Base-by-base conservation (phyloP, 2,797 vertebrate species). In the Clarias fuscus region DNA sequence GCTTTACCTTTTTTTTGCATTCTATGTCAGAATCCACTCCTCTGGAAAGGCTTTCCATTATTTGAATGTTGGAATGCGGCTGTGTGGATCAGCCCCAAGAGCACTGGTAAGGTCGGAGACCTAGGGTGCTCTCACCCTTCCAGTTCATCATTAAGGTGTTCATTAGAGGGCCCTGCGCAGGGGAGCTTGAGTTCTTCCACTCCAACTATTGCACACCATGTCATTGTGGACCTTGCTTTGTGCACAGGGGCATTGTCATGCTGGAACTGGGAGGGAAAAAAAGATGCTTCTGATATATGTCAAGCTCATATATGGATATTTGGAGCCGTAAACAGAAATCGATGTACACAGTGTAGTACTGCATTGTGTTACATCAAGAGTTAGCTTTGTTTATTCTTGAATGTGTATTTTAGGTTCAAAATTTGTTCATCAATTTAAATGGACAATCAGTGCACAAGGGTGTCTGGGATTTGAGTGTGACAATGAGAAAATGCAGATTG, bases 401-500 rank as follows among this genome's bases (percentile, higher is more conserved):
- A 56, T 17, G 6, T 75, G 72, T 27, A 27, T 6, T 76, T 10
- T 53, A 56, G 56, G 73, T 76, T 56, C 7, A 56, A 27, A 20
- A n/a, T 48, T 15, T 48, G 11, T 48, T 58, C 71, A 73, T 24
- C n/a, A 15, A 30, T 76, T 30, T 58, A n/a, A n/a, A 76, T 30
- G 27, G 5, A 53, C 14, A 4, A 43, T 43, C 43, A 17, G 20
- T 43, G 33, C 18, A 40, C 11, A 73, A 7, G 4, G 37, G 40
- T 73, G 22, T 48, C 22, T 73, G 72, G 8, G 43, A 53, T 75
- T 75, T 75, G 43, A 6, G 13, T 53, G 24, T 75, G 72, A 53
- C 72, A 73, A 11, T 15, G 72, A 75, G 72, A 75, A 53, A 75
- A 75, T 75, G 43, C 72, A 72, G 70, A 22, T 40, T 43, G 70